Base-by-base conservation (phyloP, 2,888 invertebrate species). In the Boloria selene region DNA sequence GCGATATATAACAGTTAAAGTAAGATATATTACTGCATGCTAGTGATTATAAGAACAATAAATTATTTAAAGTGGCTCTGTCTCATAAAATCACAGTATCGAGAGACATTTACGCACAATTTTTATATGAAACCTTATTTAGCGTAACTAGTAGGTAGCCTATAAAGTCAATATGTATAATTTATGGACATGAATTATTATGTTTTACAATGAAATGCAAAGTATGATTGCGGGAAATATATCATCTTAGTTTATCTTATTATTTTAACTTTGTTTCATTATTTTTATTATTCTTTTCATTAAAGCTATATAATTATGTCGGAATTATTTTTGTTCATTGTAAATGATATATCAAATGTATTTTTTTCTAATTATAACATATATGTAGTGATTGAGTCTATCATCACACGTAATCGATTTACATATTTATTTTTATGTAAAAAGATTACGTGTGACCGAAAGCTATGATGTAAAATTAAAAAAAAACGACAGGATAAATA, bases 1-100 rank as follows among this genome's bases (percentile, higher is more conserved):
- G 81, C 84, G 6, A 45, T 56, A 56, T 18, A 4, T 56, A 56
- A 22, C 22, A 5, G 31, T 38, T 90, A 89, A 88, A 86, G 82
- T 86, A 86, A 88, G 84, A 67, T 78, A 80, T 84, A 85, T 75
- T 82, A 81, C 84, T 85, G 87, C 88, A 88, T 88, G 86, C 81
- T 88, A 88, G 83, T 71, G 54, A 59, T 47, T 70, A 64, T 44
- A 52, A 42, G 44, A 42, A 64, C 55, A 49, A 58, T 63, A 59
- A 17, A 47, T 54, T 64, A 38, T 54, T 52, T 50, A 71, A 52
- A 63, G 51, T 69, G 73, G 72, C 71, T 70, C 73, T 74, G 74
- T 70, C 53, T 71, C 73, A 74, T 74, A 74, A 71, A 70, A 71
- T 70, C 62, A 69, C 71, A 70, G 68, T 67, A 62, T 66, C 69